Conservation (phyloP, 1,140 invertebrate species). For the Drosophila mauritiana region DNA sequence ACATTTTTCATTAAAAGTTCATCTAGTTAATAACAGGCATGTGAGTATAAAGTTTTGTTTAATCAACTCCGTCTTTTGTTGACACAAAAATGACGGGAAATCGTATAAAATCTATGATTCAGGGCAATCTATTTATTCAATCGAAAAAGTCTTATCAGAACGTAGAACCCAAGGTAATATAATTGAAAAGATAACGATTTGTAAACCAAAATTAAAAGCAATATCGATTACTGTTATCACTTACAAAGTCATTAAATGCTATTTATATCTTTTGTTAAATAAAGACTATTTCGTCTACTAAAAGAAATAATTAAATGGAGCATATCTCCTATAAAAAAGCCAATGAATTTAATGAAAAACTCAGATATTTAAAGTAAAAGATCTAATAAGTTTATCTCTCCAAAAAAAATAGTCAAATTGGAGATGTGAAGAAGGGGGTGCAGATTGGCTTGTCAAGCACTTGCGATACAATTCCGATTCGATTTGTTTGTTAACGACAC, state of each 20-base stretch:
- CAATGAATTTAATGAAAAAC: too few relatives aligned
- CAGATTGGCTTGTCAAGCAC: conserved; percentile 18
- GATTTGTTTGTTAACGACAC: conserved; percentile 31
- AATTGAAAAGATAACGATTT: not conserved
- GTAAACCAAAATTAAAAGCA: not conserved
- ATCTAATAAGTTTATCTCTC: not conserved
- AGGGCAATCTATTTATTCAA: not conserved
- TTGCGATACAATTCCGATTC: conserved; percentile 24
- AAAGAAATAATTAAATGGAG: not conserved
- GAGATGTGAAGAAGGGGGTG: not conserved
- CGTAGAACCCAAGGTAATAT: not conserved
- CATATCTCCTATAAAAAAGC: not conserved
- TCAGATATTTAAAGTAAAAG: not conserved
- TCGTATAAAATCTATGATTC: not conserved
- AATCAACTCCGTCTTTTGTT: too few relatives aligned
- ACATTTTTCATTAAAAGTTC: too few relatives aligned
- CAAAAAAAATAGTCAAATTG: not conserved
- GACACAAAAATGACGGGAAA: not conserved
- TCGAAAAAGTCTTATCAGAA: not conserved
- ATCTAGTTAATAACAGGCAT: not conserved
- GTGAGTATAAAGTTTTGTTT: not conserved
- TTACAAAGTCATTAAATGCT: not conserved
- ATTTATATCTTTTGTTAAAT: not conserved
- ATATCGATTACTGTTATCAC: not conserved
- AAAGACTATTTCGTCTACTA: not conserved